Evolutionary conservation across 2,797 vertebrate species (phyloP), one percentile per base, ranked within the genome.

Genomic region (Mus caroli): DNA sequence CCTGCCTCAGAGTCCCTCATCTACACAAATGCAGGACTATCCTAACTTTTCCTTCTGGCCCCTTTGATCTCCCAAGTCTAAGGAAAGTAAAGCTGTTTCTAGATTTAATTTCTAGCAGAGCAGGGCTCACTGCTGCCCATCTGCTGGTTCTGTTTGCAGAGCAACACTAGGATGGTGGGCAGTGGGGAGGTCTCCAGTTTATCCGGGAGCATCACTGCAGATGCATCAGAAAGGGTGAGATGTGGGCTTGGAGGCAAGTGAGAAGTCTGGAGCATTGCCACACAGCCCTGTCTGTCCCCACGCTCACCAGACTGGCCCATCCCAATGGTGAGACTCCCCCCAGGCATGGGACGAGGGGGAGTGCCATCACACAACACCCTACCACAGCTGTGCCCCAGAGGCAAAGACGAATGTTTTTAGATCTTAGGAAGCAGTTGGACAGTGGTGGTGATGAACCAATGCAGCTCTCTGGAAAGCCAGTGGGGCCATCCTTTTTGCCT

Each of bases 181-280:
- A 96, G 88, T 64, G 96, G 97, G 94, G 93, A 96, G 93, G 90
- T 92, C 95, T 97, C 97, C 97, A 97, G 83, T 82, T 96, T 85
- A 60, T 88, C 90, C 93, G 26, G 86, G 88, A 96, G 94, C 94
- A 87, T 92, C 86, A 0, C 90, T 96, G 71, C 96, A 94, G 96
- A 97, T 92, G 97, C 91, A 95, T 93, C 93, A 52, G 94, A 58
- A 98, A 98, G 97, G 96, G 97, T 89, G 97, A 92, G 85, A 97
- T 43, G 97, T 98, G 97, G 97, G 97, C 97, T 96, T 97, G 19
- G 43, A 31, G 79, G 88, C 17, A 26, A 96, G 90, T 88, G 96
- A 97, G 90, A 96, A 97, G 77, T 79, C 8, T 96, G 97, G 96
- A 94, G 52, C 0, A 10, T 91, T 94, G 96, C 96, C 97, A 97